Evolutionary conservation across 2,888 invertebrate species (phyloP), one percentile per base, ranked within the genome.

Genomic region (Lypha dubia): DNA sequence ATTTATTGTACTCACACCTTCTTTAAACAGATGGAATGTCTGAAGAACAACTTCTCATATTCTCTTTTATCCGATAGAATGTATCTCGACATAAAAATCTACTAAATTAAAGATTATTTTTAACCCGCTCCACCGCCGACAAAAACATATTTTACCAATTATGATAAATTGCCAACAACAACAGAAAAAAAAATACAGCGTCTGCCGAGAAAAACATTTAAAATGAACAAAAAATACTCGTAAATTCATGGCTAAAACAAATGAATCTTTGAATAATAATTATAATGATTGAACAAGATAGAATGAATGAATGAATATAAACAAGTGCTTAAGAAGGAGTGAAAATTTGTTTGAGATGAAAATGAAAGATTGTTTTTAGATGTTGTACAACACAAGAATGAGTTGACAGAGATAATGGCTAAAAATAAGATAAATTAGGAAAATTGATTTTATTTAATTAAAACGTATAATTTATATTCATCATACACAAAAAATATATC

Each of bases 401-500:
- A 56, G 68, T 20, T 51, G 32, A 53, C 38, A 6, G 15, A 53
- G 62, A 63, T 75, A 83, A 70, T 70, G 56, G 20, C 56, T 58
- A 8, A 75, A n/a, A 84, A 77, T 32, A 80, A 62, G 77, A 81
- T 74, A 84, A 81, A 81, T 77, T 84, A 84, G 74, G 73, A 70
- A 77, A 84, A 81, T 84, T 77, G 67, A 77, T 84, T 84, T 84
- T 77, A 63, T 84, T 67, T 74, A 81, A 84, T 84, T 81, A 77
- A 80, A 77, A 73, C 63, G 67, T 73, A 60, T 80, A 73, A 79
- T 84, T 84, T 84, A 84, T 84, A 56, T 53, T 41, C 71, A 77
- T 53, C 79, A n/a, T n/a, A n/a, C n/a, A n/a, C n/a, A n/a, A n/a
- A n/a, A n/a, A n/a, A n/a, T n/a, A n/a, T n/a, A n/a, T n/a, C n/a